Evolutionary conservation across 1,140 invertebrate species (phyloP).

Genomic region (Trigoniulus corallinus): DNA sequence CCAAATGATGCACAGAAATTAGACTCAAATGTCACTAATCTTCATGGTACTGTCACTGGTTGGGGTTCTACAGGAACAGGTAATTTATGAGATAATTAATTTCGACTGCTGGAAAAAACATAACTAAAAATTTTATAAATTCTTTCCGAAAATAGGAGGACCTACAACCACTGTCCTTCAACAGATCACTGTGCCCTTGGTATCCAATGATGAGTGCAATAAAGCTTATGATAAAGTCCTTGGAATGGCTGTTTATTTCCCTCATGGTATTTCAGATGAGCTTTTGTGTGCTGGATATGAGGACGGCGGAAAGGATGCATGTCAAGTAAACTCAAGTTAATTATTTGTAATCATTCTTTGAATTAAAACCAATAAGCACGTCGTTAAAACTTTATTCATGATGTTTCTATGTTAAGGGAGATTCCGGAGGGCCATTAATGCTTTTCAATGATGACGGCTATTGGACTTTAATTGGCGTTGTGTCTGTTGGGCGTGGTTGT

Average conservation of each 20-base stretch:
- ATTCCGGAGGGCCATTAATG: conserved; percentile 10
- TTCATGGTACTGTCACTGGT: conserved; percentile 74
- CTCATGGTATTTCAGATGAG: conserved; percentile 44
- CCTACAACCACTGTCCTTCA: not conserved
- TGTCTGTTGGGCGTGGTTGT: conserved; percentile 29
- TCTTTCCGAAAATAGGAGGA: not conserved
- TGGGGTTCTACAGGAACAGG: conserved; percentile 43
- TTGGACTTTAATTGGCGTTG: conserved; percentile 25
- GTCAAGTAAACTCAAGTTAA: too few species aligned
- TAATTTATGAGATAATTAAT: not conserved
- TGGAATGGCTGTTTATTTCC: not conserved
- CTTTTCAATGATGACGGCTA: conserved; percentile 1
- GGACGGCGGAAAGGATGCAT: conserved; percentile 55
- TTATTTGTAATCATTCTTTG: too few species aligned
- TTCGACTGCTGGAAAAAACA: not conserved
- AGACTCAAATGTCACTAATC: conserved; percentile 44
- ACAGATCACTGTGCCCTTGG: not conserved
- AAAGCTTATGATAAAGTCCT: not conserved
- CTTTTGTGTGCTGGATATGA: conserved; percentile 69
- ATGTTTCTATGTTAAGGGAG: too few species aligned
- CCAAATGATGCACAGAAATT: not conserved
- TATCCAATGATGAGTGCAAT: not conserved
- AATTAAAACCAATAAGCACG: too few species aligned
- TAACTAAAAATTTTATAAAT: not conserved
- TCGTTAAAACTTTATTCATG: too few species aligned